Percentiles rank a stretch among this genome's conserved stretches.
These are phyloP conservation scores for Tamandua tetradactyla DNA, from an alignment of 2,797 vertebrate species.

Conservation along the genomic window DNA sequence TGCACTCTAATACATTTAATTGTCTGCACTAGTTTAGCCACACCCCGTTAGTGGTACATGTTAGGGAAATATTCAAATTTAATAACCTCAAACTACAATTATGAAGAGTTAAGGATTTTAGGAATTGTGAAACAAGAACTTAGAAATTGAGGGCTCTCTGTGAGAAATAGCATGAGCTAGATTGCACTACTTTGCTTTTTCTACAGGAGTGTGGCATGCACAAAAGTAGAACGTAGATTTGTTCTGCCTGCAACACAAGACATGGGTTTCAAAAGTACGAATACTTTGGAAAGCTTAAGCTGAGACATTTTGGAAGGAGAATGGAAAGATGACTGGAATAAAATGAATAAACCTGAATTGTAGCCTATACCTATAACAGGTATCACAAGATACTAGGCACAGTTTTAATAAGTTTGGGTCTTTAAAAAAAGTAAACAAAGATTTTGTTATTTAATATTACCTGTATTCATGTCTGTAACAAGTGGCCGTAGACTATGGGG, in stretches of 20 bases:
- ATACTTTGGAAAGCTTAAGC: neutral
- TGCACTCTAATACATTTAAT: neutral
- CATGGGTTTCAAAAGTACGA: neutral
- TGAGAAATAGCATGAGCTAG: neutral
- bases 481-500: too few species aligned
- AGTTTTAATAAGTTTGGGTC: neutral
- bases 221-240: neutral
- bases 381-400: neutral
- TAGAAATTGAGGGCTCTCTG: neutral
- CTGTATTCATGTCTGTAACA: neutral
- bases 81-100: neutral
- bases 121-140: neutral
- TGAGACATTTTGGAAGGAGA: neutral
- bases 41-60: neutral
- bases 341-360: neutral
- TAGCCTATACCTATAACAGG: neutral
- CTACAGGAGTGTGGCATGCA: neutral
- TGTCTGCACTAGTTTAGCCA: neutral
- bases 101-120: neutral
- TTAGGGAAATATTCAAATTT: neutral
- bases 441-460: neutral
- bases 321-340: neutral
- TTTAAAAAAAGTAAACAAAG: neutral
- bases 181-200: neutral
- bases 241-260: neutral